Conservation (phyloP, 2,113 vertebrate genomes). For the Rhineura floridana region DNA sequence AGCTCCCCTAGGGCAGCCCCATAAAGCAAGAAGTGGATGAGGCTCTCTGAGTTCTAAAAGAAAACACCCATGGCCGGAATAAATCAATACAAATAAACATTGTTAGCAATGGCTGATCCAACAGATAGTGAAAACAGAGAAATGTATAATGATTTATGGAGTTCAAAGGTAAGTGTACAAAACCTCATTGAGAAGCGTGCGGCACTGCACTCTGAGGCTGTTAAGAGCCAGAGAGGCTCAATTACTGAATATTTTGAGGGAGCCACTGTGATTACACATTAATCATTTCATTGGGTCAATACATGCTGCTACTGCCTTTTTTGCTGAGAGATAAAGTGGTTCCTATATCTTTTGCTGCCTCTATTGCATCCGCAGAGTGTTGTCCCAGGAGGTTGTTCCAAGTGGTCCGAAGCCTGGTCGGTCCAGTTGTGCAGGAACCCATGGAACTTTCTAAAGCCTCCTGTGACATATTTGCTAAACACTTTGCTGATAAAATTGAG, state of each 20-base stretch:
- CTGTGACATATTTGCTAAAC: too few relatives aligned
- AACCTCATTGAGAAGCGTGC: not conserved
- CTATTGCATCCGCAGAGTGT: too few relatives aligned
- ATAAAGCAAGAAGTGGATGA: not conserved
- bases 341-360: not conserved
- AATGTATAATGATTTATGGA: slow-evolving; percentile 8
- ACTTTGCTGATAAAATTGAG: too few relatives aligned
- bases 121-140: not conserved
- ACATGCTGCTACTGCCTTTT: not conserved
- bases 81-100: slow-evolving; percentile 10
- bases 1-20: not conserved
- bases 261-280: not conserved
- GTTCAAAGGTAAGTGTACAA: slow-evolving; percentile 13
- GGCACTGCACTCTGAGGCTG: not conserved
- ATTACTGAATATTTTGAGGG: slow-evolving; percentile 17
- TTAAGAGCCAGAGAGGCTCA: not conserved
- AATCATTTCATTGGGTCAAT: not conserved
- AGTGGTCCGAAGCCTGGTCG: too few relatives aligned
- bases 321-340: not conserved
- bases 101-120: slow-evolving; percentile 14
- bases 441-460: too few relatives aligned
- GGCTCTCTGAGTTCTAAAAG: not conserved
- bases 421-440: too few relatives aligned
- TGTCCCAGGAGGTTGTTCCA: too few relatives aligned
- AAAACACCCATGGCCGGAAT: slow-evolving; percentile 1